Percentiles rank a stretch among this genome's conserved stretches.
Evolutionary conservation across 2,113 vertebrate genomes (phyloP).

Genomic region (Myxocyprinus asiaticus): DNA sequence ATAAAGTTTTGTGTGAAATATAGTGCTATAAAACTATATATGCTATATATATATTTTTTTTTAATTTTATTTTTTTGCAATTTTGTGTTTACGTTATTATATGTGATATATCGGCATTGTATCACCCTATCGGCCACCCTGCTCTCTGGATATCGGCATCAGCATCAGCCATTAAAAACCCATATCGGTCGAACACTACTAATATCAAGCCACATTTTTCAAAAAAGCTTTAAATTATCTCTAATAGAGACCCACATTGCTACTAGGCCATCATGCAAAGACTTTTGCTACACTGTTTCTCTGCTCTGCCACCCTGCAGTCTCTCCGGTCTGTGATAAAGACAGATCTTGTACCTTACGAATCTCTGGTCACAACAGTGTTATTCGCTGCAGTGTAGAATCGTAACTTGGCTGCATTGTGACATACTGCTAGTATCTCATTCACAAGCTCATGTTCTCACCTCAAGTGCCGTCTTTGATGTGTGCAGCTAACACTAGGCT

Average conservation of each 20-base stretch:
- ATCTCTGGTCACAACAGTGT: slow-evolving; percentile 21
- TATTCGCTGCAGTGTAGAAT: slow-evolving; percentile 9
- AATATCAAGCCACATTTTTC: slow-evolving; percentile 31
- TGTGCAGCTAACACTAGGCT: slow-evolving; percentile 83
- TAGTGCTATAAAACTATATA: too few species aligned
- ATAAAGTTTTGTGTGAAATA: too few species aligned
- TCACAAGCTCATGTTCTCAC: slow-evolving; percentile 86
- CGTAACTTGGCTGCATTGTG: slow-evolving; percentile 17
- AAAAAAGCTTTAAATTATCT: slow-evolving; percentile 25
- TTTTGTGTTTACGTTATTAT: too few species aligned
- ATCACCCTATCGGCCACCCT: too few species aligned
- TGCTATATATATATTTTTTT: too few species aligned
- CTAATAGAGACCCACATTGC: slow-evolving; percentile 27
- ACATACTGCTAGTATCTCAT: slow-evolving; percentile 74
- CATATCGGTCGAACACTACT: too few species aligned
- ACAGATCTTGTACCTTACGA: slow-evolving; percentile 17
- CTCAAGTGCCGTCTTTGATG: slow-evolving; percentile 89
- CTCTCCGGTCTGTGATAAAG: not conserved
- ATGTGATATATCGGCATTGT: too few species aligned
- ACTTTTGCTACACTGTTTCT: not conserved
- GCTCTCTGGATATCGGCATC: too few species aligned
- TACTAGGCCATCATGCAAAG: slow-evolving; percentile 31
- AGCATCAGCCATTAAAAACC: too few species aligned
- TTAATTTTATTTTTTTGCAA: too few species aligned
- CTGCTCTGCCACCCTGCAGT: not conserved